These are phyloP conservation scores for Oxygymnocypris stewartii DNA, from an alignment of 2,113 vertebrate species.

Conservation along the genomic window DNA sequence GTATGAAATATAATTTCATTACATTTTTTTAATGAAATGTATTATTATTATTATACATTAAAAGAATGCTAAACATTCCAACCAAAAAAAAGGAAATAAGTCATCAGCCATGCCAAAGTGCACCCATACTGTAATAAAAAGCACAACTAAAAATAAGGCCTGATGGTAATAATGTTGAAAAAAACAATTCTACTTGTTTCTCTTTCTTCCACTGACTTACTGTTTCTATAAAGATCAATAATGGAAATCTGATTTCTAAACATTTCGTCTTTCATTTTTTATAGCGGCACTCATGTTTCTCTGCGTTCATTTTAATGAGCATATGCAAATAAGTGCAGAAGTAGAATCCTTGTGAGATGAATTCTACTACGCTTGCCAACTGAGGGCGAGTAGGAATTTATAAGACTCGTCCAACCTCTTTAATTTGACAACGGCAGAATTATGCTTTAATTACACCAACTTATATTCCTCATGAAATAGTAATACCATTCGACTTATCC, in stretches of 20 bases:
- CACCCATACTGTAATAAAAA: neutral
- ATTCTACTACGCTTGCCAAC: conserved; percentile 80
- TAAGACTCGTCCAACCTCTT: conserved; percentile 63
- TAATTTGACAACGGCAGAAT: conserved; percentile 76
- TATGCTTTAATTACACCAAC: conserved; percentile 78
- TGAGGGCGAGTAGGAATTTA: conserved; percentile 79
- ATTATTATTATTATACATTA: too few relatives aligned
- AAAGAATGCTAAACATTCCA: too few relatives aligned
- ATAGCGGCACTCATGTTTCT: conserved; percentile 56
- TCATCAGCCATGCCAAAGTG: neutral
- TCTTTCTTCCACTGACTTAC: conserved; percentile 47
- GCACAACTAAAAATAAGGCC: neutral
- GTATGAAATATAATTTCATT: too few relatives aligned
- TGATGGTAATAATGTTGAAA: conserved; percentile 26
- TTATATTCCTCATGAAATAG: neutral
- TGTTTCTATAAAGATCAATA: conserved; percentile 56
- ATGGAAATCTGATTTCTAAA: conserved; percentile 61
- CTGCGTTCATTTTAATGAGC: conserved; percentile 58
- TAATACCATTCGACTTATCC: neutral
- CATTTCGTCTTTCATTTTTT: conserved; percentile 58
- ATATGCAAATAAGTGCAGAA: conserved; percentile 80
- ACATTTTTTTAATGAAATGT: too few relatives aligned
- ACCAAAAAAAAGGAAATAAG: too few relatives aligned
- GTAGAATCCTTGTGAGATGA: conserved; percentile 81
- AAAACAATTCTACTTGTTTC: conserved; percentile 39